These are phyloP conservation scores for Acyrthosiphon pisum DNA, from an alignment of 1,140 invertebrate genomes.

Conservation along the genomic window DNA sequence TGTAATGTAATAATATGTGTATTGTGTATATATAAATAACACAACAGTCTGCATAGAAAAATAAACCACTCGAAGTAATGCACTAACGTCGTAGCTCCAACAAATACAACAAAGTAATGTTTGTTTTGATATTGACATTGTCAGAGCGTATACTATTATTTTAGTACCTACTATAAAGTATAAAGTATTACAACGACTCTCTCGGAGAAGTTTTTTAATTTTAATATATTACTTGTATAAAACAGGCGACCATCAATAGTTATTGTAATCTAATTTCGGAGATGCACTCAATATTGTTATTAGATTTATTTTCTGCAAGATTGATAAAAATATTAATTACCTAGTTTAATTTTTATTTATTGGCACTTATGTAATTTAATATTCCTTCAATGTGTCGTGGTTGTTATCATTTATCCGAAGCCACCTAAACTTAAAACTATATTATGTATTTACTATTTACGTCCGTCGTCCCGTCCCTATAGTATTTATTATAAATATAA, in stretches of 20 bases:
- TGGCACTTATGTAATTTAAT: not conserved
- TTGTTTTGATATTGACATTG: conserved; percentile 1
- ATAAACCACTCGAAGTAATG: not conserved
- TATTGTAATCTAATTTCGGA: not conserved
- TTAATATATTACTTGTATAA: not conserved
- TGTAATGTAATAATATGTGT: not conserved
- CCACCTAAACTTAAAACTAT: not conserved
- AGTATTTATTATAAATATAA: not conserved
- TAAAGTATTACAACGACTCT: not conserved
- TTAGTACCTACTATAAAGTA: not conserved
- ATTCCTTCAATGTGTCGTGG: not conserved
- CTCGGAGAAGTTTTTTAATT: not conserved
- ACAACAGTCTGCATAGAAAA: not conserved
- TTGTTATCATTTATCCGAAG: not conserved
- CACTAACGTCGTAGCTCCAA: not conserved
- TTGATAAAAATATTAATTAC: not conserved
- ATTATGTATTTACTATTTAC: not conserved
- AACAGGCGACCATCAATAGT: not conserved
- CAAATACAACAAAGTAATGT: not conserved
- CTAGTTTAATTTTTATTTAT: not conserved
- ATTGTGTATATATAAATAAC: not conserved
- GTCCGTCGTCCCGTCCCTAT: no score
- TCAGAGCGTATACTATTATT: not conserved
- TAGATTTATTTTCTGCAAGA: not conserved
- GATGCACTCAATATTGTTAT: not conserved